Conservation (phyloP, 2,113 vertebrate species). For the Pholis gunnellus region DNA sequence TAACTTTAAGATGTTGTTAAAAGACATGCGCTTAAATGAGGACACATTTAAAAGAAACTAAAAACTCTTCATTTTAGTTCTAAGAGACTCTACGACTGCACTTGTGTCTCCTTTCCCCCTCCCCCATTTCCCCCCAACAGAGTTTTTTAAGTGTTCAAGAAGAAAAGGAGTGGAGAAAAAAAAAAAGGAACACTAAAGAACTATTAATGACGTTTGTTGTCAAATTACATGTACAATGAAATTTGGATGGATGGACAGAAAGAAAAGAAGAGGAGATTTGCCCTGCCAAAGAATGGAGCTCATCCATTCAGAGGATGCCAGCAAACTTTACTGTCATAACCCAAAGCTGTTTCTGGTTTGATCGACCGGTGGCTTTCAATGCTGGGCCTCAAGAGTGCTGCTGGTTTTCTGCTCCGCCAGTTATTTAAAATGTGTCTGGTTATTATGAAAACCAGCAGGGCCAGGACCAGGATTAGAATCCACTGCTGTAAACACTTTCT, state of each 20-base stretch:
- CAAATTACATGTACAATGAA: slow-evolving; percentile 65
- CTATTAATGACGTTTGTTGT: slow-evolving; percentile 74
- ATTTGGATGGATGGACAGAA: slow-evolving; percentile 65
- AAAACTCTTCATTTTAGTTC: slow-evolving; percentile 69
- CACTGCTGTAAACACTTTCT: slow-evolving; percentile 46
- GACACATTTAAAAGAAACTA: slow-evolving; percentile 62
- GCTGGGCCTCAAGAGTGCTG: slow-evolving; percentile 48
- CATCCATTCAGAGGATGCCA: slow-evolving; percentile 94
- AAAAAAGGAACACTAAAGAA: slow-evolving; percentile 60
- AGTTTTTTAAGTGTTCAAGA: slow-evolving; percentile 78
- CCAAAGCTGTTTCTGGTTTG: slow-evolving; percentile 52
- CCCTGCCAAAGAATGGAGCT: slow-evolving; percentile 96
- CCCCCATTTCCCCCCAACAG: slow-evolving; percentile 60
- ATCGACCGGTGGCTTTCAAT: slow-evolving; percentile 57
- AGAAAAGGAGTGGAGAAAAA: slow-evolving; percentile 47
- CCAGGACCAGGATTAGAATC: slow-evolving; percentile 49
- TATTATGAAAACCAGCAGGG: slow-evolving; percentile 51
- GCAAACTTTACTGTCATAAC: slow-evolving; percentile 80
- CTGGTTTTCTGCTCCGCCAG: slow-evolving; percentile 44
- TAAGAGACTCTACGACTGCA: slow-evolving; percentile 75
- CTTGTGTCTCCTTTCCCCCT: slow-evolving; percentile 60
- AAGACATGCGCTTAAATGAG: slow-evolving; percentile 65
- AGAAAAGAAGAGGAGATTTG: slow-evolving; percentile 90
- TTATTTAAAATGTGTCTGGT: slow-evolving; percentile 22
- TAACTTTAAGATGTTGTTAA: slow-evolving; percentile 75